phyloP scores from a whole-genome alignment of 2,113 vertebrate genomes.

The Ellobius talpinus region DNA sequence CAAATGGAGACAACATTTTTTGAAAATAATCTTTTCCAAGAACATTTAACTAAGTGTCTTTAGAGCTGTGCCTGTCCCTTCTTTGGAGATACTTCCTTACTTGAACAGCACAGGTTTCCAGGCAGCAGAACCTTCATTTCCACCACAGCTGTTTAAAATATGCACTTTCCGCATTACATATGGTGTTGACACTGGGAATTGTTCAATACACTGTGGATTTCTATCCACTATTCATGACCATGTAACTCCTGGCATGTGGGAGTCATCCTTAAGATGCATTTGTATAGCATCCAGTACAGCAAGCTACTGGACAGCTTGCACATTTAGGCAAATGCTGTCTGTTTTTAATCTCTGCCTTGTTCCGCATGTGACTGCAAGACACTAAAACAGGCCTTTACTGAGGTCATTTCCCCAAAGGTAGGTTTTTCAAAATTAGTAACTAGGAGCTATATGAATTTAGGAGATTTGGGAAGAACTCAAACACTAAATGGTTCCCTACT shows the following conservation, averaged over 20 bases:
- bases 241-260: neutral
- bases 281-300: neutral
- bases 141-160: conserved; percentile 44
- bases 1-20: neutral
- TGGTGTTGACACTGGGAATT: neutral
- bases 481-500: conserved; percentile 11
- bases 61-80: neutral
- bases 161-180: conserved; percentile 44
- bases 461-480: conserved; percentile 10
- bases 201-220: conserved; percentile 3
- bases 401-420: neutral
- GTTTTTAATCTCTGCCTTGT: conserved; percentile 27
- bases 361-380: neutral
- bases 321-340: neutral
- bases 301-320: neutral
- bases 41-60: neutral
- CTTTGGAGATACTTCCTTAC: neutral
- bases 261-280: conserved; percentile 31
- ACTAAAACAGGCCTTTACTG: conserved; percentile 26
- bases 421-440: conserved; percentile 35
- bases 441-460: neutral
- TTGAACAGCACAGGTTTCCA: conserved; percentile 7
- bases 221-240: conserved; percentile 44
- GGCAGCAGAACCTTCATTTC: too few relatives aligned
- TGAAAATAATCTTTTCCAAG: conserved; percentile 27